Evolutionary conservation across 2,888 invertebrate genomes (phyloP).

Genomic region (Heliconius cydno): DNA sequence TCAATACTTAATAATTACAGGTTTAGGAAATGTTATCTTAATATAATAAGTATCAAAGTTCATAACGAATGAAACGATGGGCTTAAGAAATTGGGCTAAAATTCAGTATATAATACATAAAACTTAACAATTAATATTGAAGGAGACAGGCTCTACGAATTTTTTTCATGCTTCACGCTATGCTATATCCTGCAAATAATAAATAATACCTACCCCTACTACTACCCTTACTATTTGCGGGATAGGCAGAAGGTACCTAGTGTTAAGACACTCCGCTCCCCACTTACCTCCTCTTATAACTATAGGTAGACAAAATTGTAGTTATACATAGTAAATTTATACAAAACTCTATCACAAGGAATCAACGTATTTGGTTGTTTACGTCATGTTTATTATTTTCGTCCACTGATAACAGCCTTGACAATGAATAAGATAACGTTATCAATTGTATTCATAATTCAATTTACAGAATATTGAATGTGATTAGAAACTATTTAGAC

Average conservation of each 20-base stretch:
- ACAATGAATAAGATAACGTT: conserved; percentile 31
- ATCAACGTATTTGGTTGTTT: conserved; percentile 4
- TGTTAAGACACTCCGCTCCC: too few relatives aligned
- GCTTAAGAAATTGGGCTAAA: neutral
- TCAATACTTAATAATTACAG: neutral
- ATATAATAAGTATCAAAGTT: conserved; percentile 1
- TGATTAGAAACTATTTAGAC: neutral
- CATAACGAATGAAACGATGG: neutral
- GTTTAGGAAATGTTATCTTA: neutral
- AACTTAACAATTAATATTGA: neutral
- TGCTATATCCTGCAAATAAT: too few relatives aligned
- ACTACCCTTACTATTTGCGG: too few relatives aligned
- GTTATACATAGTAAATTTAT: too few relatives aligned
- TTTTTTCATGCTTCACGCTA: too few relatives aligned
- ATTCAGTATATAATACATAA: neutral
- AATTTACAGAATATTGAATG: conserved; percentile 6
- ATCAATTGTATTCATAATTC: conserved; percentile 22
- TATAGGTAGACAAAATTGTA: too few relatives aligned
- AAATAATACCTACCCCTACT: too few relatives aligned
- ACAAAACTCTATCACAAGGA: neutral
- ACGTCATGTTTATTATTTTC: conserved; percentile 23
- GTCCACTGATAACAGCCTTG: conserved; percentile 21
- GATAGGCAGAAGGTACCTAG: too few relatives aligned
- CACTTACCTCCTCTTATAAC: too few relatives aligned
- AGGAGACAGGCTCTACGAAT: neutral